Base-by-base conservation (phyloP, 2,113 vertebrate genomes). In the Percopsis transmontana region DNA sequence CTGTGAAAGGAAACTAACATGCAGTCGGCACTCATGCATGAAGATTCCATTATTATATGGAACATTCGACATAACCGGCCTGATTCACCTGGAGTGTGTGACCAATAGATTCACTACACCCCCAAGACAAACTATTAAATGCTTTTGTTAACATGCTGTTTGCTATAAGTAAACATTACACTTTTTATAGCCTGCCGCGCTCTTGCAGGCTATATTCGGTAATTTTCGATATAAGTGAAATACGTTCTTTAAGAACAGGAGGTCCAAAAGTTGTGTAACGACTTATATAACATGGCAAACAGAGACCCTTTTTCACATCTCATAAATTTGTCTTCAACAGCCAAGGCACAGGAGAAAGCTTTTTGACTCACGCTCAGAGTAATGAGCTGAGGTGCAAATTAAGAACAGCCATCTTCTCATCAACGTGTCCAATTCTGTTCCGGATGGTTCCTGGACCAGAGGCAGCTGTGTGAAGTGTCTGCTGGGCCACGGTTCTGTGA, bases 301-400 rank as follows among this genome's bases (percentile, higher is more conserved):
- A 41, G 21, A 21, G 21, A 21, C 12, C 13, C 33, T 74, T 68
- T 20, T 58, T 10, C 18, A 51, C 60, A 66, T 14, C 8, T 50
- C 40, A 51, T 52, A 38, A 19, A 45, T 68, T 16, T 52, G 10
- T 62, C 61, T 27, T 66, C 71, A 60, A 24, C 62, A 47, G 62
- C 48, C 20, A 15, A 16, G 69, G 54, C 47, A 23, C 1, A 3
- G 70, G 74, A 54, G 20, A 65, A 78, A 78, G 42, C 18, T 62
- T 66, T 74, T 45, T 72, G 62, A 69, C 67, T 82, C 62, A 38
- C 21, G 38, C 48, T 56, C 52, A 55, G 70, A 41, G 69, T 85
- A 84, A 84, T 77, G 79, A 83, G 79, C 74, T 80, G 63, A 27
- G 16, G 62, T 67, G 66, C 68, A 81, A 87, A 83, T 88, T 72